Percentiles rank a stretch among this genome's conserved stretches.
Conservation (phyloP, 2,797 vertebrate genomes). For the Ambastaia sidthimunki region DNA sequence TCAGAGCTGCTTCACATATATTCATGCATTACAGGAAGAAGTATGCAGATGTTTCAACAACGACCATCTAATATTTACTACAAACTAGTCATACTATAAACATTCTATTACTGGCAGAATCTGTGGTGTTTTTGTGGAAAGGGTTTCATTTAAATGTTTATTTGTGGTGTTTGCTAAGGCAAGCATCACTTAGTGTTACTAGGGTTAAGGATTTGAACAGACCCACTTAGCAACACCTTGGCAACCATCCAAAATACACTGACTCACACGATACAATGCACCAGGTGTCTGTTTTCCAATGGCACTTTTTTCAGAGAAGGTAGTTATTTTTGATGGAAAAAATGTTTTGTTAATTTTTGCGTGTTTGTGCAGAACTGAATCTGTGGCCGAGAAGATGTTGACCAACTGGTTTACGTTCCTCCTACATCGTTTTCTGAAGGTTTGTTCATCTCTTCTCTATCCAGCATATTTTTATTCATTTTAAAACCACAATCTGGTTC, state of each 20-base stretch:
- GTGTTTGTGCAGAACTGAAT: slow-evolving; percentile 77
- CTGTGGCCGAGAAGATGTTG: slow-evolving; percentile 87
- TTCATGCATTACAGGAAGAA: neutral
- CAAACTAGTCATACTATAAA: too few relatives aligned
- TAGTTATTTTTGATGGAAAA: neutral
- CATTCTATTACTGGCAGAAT: neutral
- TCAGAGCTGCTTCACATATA: too few relatives aligned
- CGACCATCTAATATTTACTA: too few relatives aligned
- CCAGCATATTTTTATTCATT: neutral
- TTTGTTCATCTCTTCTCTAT: slow-evolving; percentile 52
- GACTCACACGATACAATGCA: too few relatives aligned
- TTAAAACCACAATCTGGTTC: too few relatives aligned
- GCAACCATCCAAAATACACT: too few relatives aligned
- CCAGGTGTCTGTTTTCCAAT: too few relatives aligned
- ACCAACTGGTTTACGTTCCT: slow-evolving; percentile 92
- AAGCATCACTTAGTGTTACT: neutral
- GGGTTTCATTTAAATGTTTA: too few relatives aligned
- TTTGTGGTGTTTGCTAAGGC: too few relatives aligned
- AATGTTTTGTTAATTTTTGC: neutral
- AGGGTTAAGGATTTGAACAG: neutral
- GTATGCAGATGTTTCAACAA: too few relatives aligned
- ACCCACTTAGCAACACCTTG: too few relatives aligned
- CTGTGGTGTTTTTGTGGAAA: neutral
- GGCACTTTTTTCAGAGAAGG: too few relatives aligned
- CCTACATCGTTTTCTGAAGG: slow-evolving; percentile 88